These are phyloP conservation scores for Scatophagus argus DNA, from an alignment of 2,113 vertebrate genomes.

Conservation along the genomic window DNA sequence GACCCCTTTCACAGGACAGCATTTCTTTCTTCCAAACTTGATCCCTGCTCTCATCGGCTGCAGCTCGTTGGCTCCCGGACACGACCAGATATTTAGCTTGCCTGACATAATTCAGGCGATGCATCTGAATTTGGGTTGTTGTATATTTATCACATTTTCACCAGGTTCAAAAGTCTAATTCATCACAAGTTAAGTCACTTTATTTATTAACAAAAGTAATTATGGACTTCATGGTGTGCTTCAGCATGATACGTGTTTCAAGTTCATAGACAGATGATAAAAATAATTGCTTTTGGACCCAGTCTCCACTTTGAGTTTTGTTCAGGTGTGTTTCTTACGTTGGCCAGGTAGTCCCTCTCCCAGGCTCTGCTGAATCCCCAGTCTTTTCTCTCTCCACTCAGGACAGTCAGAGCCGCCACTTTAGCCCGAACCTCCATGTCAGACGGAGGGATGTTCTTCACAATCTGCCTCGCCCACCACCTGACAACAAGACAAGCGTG, in stretches of 20 bases:
- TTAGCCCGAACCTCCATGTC: conserved; percentile 93
- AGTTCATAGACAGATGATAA: too few species aligned
- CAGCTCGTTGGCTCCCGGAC: too few species aligned
- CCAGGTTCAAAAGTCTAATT: neutral
- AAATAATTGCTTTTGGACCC: too few species aligned
- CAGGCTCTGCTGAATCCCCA: conserved; percentile 89
- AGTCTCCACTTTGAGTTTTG: neutral
- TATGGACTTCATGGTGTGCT: too few species aligned
- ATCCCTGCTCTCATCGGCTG: too few species aligned
- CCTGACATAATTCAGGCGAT: too few species aligned
- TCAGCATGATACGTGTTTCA: too few species aligned
- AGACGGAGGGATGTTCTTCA: conserved; percentile 94
- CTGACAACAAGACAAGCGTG: conserved; percentile 70
- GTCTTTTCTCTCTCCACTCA: conserved; percentile 86
- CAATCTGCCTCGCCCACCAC: conserved; percentile 92
- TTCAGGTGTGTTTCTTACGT: conserved; percentile 80
- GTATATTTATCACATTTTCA: neutral
- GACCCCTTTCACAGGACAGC: too few species aligned
- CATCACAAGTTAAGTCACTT: neutral
- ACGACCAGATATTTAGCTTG: too few species aligned
- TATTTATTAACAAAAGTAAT: too few species aligned
- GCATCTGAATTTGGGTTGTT: too few species aligned
- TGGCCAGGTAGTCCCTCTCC: conserved; percentile 90
- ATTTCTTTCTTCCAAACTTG: too few species aligned
- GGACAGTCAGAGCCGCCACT: conserved; percentile 86